Base-by-base conservation (phyloP, 2,888 invertebrate species). In the Ichneumoninae sp. region DNA sequence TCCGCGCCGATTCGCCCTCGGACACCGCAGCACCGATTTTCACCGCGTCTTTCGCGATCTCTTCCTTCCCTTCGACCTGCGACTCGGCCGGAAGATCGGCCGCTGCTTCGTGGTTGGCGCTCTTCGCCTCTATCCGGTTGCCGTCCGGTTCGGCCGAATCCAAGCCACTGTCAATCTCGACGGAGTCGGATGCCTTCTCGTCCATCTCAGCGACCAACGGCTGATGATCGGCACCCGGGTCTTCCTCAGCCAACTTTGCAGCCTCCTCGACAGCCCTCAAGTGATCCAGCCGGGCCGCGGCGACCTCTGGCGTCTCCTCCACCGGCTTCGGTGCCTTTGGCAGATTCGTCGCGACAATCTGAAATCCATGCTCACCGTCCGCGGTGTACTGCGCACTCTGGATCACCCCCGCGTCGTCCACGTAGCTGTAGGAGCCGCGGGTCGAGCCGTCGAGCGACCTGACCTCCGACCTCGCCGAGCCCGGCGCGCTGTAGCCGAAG, bases 321-420 rank as follows among this genome's bases (percentile, higher is more conserved):
- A 93, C 93, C 44, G 92, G 91, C 16, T n/a, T 86, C 16, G 91
- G 91, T 1, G 91, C 91, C 19, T 89, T 88, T 0, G 95, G 94
- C 63, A 95, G 87, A 89, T 95, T 94, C 73, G 94, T 94, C 52
- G 94, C 94, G 8, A 93, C 91, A 7, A 95, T 93, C 6, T 93
- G 92, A 91, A 94, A 95, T n/a, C 95, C 95, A 81, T 93, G 91
- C 50, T 92, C 89, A 33, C 92, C 91, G 81, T 94, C 94, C 1
- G 94, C 93, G 3, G 93, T 92, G 88, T 95, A 95, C 69, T 92
- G 92, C 6, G 94, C 93, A 47, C 91, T 94, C 87, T 95, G 94
- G 65, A 94, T 90, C 8, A 92, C 87, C 6, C 94, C 94, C 74
- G 92, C 89, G 6, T 90, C 92, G 85, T 94, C 94, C 36, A 94